Evolutionary conservation across 2,797 vertebrate genomes (phyloP).

Genomic region (Gallinago stenura): DNA sequence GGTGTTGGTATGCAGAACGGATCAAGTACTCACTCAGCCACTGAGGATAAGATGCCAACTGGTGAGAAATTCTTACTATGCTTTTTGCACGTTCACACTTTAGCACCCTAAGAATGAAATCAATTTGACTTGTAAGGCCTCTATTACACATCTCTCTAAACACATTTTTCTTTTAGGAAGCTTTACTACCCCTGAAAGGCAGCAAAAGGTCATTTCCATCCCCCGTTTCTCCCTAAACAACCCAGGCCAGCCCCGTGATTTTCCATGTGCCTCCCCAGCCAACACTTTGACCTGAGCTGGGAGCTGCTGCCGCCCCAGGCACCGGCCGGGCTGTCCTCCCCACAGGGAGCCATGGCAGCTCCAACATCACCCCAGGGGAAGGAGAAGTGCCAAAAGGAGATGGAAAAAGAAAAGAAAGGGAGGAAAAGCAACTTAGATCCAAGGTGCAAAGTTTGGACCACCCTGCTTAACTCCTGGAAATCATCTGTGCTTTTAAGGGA

Average conservation of each 20-base stretch:
- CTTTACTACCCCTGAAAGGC: background rate
- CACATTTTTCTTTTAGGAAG: background rate
- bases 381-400: background rate
- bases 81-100: constrained; percentile 60
- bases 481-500: background rate
- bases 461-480: background rate
- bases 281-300: background rate
- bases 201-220: background rate
- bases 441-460: background rate
- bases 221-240: background rate
- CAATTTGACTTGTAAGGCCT: background rate
- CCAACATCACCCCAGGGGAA: rapidly evolving
- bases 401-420: background rate
- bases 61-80: constrained; percentile 60
- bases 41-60: constrained; percentile 44
- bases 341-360: background rate
- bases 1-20: constrained; percentile 32
- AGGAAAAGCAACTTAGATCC: background rate
- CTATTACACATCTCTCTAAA: background rate
- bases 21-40: constrained; percentile 23
- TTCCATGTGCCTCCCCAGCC: background rate
- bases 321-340: background rate
- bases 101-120: constrained; percentile 50
- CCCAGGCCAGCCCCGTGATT: background rate
- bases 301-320: background rate